These are phyloP conservation scores for Cryptops parisi DNA, from an alignment of 2,888 invertebrate species.

Conservation along the genomic window DNA sequence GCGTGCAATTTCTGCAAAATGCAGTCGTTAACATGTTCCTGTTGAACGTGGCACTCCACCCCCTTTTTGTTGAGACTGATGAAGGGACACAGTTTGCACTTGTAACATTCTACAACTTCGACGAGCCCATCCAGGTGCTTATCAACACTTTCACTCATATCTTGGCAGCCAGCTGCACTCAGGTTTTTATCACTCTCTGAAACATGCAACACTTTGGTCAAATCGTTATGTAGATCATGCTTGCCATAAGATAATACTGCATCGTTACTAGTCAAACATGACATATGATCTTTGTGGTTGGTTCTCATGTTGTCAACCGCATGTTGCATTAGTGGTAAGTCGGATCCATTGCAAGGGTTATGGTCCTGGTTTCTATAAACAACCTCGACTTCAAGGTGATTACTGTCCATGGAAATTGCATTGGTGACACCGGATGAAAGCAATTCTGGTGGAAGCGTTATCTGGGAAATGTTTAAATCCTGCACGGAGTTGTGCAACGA, in stretches of 20 bases:
- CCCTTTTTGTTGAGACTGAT: constrained; percentile 41
- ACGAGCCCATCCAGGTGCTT: constrained; percentile 14
- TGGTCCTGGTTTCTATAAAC: constrained; percentile 2
- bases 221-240: too few species aligned
- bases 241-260: not conserved
- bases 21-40: constrained; percentile 31
- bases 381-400: constrained; percentile 3
- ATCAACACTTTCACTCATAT: not conserved
- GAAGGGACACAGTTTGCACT: constrained; percentile 42
- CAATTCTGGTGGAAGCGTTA: not conserved
- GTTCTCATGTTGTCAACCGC: not conserved
- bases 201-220: not conserved
- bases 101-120: constrained; percentile 33
- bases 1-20: not conserved
- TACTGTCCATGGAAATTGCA: not conserved
- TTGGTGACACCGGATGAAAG: not conserved
- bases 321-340: not conserved
- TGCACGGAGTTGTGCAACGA: not conserved
- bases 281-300: not conserved
- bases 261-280: not conserved
- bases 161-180: not conserved
- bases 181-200: not conserved
- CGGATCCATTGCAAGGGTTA: not conserved
- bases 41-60: constrained; percentile 40
- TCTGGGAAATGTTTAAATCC: not conserved